A percentile compares a stretch with the other conserved stretches of the same genome.
These are phyloP conservation scores for Brenthis daphne DNA, from an alignment of 2,888 invertebrate genomes.

Conservation along the genomic window DNA sequence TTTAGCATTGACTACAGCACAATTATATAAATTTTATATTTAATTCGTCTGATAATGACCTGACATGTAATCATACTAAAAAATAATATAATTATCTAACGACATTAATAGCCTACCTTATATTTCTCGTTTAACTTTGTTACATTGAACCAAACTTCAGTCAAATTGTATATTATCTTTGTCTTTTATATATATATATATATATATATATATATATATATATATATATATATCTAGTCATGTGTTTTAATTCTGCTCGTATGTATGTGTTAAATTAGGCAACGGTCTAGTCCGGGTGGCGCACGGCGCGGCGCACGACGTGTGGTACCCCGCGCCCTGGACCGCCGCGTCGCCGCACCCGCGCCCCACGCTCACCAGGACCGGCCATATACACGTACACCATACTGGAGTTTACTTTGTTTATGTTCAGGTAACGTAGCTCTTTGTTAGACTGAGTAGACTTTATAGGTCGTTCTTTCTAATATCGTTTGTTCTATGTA, in stretches of 20 bases:
- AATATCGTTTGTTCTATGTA: too few relatives aligned
- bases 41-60: too few relatives aligned
- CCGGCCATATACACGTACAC: slow-evolving; percentile 85
- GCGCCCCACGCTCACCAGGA: slow-evolving; percentile 82
- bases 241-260: background rate
- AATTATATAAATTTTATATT: too few relatives aligned
- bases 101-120: too few relatives aligned
- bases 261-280: slow-evolving; percentile 58
- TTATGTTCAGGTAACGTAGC: slow-evolving; percentile 85
- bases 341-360: slow-evolving; percentile 83
- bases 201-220: background rate
- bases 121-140: too few relatives aligned
- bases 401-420: slow-evolving; percentile 89
- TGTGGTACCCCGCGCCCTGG: slow-evolving; percentile 86
- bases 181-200: background rate
- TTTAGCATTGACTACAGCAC: too few relatives aligned
- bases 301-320: slow-evolving; percentile 83
- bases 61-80: too few relatives aligned
- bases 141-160: too few relatives aligned
- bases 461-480: too few relatives aligned
- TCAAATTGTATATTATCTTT: background rate
- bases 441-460: background rate
- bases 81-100: too few relatives aligned
- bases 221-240: background rate
- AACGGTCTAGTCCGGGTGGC: slow-evolving; percentile 86